Base-by-base conservation (phyloP, 2,888 invertebrate genomes). In the Drosophila prolongata region DNA sequence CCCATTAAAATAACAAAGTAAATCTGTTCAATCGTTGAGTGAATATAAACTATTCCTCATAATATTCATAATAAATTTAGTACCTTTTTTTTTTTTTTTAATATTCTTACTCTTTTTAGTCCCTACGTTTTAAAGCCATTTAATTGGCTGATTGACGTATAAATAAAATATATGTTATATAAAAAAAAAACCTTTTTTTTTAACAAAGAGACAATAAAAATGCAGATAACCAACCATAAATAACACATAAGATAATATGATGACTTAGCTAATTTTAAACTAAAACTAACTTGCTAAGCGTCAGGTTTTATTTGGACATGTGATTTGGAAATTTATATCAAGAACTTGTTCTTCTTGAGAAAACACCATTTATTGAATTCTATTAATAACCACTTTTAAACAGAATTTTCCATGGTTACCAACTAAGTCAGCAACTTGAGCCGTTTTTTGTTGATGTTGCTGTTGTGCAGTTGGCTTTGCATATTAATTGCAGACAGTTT, bases 401-500 rank as follows among this genome's bases (percentile, higher is more conserved):
- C 30, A 34, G 8, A 19, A 57, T 30, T 37, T 16, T 6, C 65
- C 69, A 65, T 24, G 24, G 65, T 68, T 38, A 14, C 19, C 35
- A 43, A 13, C 30, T n/a, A 24, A 50, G 44, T 13, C 50, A 16
- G 53, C 52, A 65, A 65, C 53, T n/a, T 46, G 65, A 53, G 67
- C 9, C 38, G 67, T 46, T 47, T 59, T 46, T 53, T 53, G 59
- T 60, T 60, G 44, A 37, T 47, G 42, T 42, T 47, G 44, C 37
- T 19, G 16, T 46, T 53, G 59, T 43, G 42, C 55, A 54, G 42
- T 66, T 69, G 65, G 35, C 55, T 24, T 35, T 66, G 65, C 65
- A 66, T 66, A 66, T 66, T 66, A 66, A 66, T 66, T 68, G 69
- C 65, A 46, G 69, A 68, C 65, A 55, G 40, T 35, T 65, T 66